Base-by-base conservation (phyloP, 2,888 invertebrate species). In the Abrostola tripartita region DNA sequence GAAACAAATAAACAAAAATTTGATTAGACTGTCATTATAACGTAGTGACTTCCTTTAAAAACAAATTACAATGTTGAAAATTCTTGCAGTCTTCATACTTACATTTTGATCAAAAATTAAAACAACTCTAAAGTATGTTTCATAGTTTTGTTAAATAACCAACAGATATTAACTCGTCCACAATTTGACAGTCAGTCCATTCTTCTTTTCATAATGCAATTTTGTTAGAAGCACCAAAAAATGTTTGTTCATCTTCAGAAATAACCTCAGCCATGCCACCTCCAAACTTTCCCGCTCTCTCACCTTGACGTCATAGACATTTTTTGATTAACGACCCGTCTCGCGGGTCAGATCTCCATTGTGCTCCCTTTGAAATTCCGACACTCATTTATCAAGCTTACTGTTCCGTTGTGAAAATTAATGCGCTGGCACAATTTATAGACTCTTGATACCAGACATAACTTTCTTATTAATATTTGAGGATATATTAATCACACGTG, bases 331-430 rank as follows among this genome's bases (percentile, higher is more conserved):
- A 93, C 89, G 92, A 91, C 81, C 87, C 74, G 83, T 85, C 87
- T 81, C 74, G 87, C 74, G 87, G 91, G 90, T 91, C 91, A 90
- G 86, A 87, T 87, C 89, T 88, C 90, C 86, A 91, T 92, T 92
- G 92, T 92, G 87, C 85, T 80, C 89, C 91, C 90, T 92, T 92
- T 91, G 89, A 91, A 90, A 91, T 89, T 89, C 88, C 89, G 89
- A 86, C 90, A 87, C 88, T 90, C 92, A 92, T 93, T 93, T 93
- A 94, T 94, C 94, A 94, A 92, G 93, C 92, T 93, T 91, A 92
- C 91, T 85, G 89, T 87, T 87, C 88, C 85, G 87, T 86, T 88
- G 86, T 89, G 89, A 87, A 91, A 92, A 93, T 93, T 91, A 92
- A 91, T 87, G 86, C 82, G 65, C 67, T 70, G 85, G 87, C 79